phyloP scores from a whole-genome alignment of 2,113 vertebrate genomes.

The Mesoclemmys tuberculata region DNA sequence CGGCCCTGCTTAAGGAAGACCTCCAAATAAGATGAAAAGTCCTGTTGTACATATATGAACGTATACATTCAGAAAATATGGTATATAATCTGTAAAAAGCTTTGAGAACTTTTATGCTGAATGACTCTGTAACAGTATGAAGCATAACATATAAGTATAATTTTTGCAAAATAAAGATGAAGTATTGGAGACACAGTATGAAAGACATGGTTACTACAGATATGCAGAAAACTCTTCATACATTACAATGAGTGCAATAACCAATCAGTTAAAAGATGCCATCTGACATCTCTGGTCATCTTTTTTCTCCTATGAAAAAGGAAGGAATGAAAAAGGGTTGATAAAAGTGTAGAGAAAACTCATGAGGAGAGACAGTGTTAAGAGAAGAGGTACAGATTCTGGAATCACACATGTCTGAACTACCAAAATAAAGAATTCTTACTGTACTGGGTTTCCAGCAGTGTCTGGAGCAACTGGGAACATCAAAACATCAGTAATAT shows the following conservation, averaged over 20 bases:
- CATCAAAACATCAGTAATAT: background rate
- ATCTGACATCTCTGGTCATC: background rate
- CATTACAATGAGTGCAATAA: background rate
- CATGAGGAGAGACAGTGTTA: background rate
- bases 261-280: background rate
- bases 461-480: background rate
- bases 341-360: background rate
- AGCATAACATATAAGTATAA: background rate
- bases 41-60: background rate
- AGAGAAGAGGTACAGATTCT: background rate
- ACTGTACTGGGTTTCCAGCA: background rate
- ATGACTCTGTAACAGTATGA: background rate
- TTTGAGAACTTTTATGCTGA: background rate
- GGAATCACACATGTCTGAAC: background rate
- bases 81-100: background rate
- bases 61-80: background rate
- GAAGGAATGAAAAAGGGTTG: background rate
- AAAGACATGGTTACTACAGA: background rate
- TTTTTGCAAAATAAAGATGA: background rate
- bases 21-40: too few relatives aligned
- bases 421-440: background rate
- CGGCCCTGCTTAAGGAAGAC: too few relatives aligned
- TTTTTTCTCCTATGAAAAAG: background rate
- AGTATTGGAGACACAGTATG: accelerated
- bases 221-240: background rate